These are phyloP conservation scores for Aphidoletes aphidimyza DNA, from an alignment of 2,888 invertebrate species.

Conservation along the genomic window DNA sequence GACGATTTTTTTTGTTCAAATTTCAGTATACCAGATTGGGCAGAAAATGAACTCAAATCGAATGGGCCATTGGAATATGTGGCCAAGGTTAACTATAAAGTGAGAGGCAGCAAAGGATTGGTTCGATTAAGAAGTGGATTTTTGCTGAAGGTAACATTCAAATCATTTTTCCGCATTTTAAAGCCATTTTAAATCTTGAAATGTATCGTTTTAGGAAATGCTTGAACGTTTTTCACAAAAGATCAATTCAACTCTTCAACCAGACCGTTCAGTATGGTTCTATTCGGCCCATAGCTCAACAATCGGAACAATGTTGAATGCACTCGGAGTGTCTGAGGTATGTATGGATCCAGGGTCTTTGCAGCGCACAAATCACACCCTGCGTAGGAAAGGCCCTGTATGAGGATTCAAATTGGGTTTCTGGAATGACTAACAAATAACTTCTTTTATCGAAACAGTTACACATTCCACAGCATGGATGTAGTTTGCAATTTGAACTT, in stretches of 20 bases:
- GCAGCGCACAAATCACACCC: too few relatives aligned
- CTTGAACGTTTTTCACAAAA: constrained; percentile 71
- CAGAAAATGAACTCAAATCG: not conserved
- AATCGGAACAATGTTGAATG: constrained; percentile 78
- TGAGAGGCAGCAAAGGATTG: constrained; percentile 63
- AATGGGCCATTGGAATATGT: not conserved
- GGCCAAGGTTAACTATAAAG: not conserved
- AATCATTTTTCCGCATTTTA: too few relatives aligned
- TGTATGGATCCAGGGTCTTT: too few relatives aligned
- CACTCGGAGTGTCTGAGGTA: constrained; percentile 67
- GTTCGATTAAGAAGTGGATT: constrained; percentile 72
- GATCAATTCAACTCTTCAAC: constrained; percentile 64
- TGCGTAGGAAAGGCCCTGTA: too few relatives aligned
- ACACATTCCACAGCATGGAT: constrained; percentile 76
- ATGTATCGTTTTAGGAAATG: constrained; percentile 77
- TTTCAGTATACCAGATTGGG: not conserved
- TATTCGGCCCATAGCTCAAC: constrained; percentile 88
- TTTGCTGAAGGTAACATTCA: too few relatives aligned
- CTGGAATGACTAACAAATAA: too few relatives aligned
- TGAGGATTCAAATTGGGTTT: too few relatives aligned
- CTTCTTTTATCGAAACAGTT: not conserved
- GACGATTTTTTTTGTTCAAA: too few relatives aligned
- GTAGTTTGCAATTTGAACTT: constrained; percentile 79
- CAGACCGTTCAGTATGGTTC: constrained; percentile 73
- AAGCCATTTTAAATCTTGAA: too few relatives aligned